A percentile compares a stretch with the other conserved stretches of the same genome.
These are phyloP conservation scores for Loripinus fragilis DNA, from an alignment of 2,888 invertebrate genomes.

Conservation along the genomic window DNA sequence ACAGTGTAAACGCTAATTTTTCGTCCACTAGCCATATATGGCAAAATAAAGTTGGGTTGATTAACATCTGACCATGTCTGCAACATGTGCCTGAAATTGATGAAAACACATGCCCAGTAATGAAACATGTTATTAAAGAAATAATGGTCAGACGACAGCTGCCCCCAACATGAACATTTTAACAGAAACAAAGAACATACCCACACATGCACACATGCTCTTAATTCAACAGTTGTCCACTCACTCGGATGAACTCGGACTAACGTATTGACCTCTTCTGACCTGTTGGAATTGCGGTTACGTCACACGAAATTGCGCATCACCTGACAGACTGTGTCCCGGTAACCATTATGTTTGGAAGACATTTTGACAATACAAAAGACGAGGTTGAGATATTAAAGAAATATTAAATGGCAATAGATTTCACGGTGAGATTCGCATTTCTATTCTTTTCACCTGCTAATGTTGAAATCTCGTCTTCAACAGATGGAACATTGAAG, in stretches of 20 bases:
- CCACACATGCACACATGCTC: slow-evolving; percentile 10
- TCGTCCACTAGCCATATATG: no score
- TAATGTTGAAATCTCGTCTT: not conserved
- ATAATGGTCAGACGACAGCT: not conserved
- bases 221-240: slow-evolving; percentile 18
- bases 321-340: slow-evolving; percentile 18
- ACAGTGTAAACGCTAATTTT: no score
- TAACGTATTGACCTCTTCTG: slow-evolving; percentile 5
- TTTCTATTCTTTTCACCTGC: slow-evolving; percentile 18
- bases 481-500: slow-evolving; percentile 10
- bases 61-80: no score
- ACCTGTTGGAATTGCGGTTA: slow-evolving; percentile 16
- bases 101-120: slow-evolving; percentile 14
- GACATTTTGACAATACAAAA: slow-evolving; percentile 1
- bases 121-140: not conserved
- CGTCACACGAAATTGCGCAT: slow-evolving; percentile 9
- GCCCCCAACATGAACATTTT: not conserved
- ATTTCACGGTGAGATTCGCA: slow-evolving; percentile 10
- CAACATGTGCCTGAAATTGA: no score
- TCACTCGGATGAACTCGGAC: slow-evolving; percentile 8
- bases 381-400: slow-evolving; percentile 8
- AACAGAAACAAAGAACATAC: slow-evolving; percentile 6
- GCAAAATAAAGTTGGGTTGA: no score
- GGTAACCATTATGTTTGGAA: not conserved
- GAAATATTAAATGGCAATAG: slow-evolving; percentile 20